Evolutionary conservation across 1,140 invertebrate species (phyloP), one percentile per base, ranked within the genome.

Genomic region (Chymomyza costata): DNA sequence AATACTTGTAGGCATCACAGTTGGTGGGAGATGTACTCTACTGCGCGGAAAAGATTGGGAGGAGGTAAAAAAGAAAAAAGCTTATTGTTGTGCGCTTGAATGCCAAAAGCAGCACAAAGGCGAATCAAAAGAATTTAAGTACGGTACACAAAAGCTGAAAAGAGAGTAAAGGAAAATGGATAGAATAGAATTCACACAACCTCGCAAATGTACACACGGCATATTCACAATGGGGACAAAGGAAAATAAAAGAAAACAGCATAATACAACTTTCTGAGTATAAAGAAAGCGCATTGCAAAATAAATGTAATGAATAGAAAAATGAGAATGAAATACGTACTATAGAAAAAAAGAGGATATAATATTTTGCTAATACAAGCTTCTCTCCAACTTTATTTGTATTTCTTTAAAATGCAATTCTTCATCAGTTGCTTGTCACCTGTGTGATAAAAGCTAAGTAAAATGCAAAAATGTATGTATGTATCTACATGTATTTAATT

Each of bases 11-110:
- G n/a, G n/a, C n/a, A n/a, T n/a, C n/a, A n/a, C n/a, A n/a, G n/a
- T n/a, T n/a, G n/a, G n/a, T n/a, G n/a, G n/a, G n/a, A n/a, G n/a
- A n/a, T n/a, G n/a, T n/a, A n/a, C n/a, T n/a, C n/a, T n/a, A n/a
- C n/a, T n/a, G n/a, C n/a, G n/a, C n/a, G n/a, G n/a, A n/a, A n/a
- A n/a, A n/a, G n/a, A n/a, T n/a, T n/a, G n/a, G n/a, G 7, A 32
- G 38, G 52, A 48, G 31, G 41, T 43, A 38, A 31, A 57, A 30
- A n/a, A 35, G 40, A 58, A 63, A 63, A 65, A 55, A 65, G 58
- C 52, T 51, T 58, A 71, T 71, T 73, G 62, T 73, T 73, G 40
- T 32, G 18, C 45, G 39, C 49, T 63, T 73, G 53, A 66, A 73
- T 63, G 50, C 58, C 32, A 50, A 41, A 35, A 41, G 31, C 39